Evolutionary conservation across 1,140 invertebrate genomes (phyloP), one percentile per base, ranked within the genome.

Genomic region (Arion vulgaris): DNA sequence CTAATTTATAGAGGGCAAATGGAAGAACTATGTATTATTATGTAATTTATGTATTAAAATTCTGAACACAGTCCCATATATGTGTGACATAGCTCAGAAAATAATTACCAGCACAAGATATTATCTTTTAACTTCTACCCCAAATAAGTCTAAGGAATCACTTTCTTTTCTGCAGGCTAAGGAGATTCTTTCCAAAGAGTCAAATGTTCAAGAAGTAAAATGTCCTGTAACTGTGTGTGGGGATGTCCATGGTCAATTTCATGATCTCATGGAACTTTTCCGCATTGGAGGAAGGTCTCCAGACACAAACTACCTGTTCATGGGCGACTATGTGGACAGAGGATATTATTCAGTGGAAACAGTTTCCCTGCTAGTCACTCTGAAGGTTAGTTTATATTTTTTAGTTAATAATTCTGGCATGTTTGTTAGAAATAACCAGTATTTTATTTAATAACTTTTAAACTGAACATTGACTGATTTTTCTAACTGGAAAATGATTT

Each of bases 341-440:
- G 98, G 98, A 71, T 99, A 99, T 93, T 99, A 99, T 94, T 99
- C 98, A 83, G 98, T 99, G 73, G 98, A 99, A 94, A 99, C 98
- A 78, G 98, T 99, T 87, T 98, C 98, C 87, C 94, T 99, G 90
- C 95, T 99, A 90, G 98, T 99, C 89, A 97, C 98, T 78, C 94
- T 99, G 57, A 99, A 99, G 95, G 97, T 98, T 92, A 90, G 90
- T 88, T 38, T 32, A 41, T 76, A 45, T n/a, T n/a, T n/a, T n/a
- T n/a, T n/a, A n/a, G 34, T 11, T 38, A 38, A 39, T 74, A 19
- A 11, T 74, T 39, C 41, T 36, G n/a, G n/a, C n/a, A n/a, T n/a
- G n/a, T n/a, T n/a, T n/a, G n/a, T n/a, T n/a, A n/a, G n/a, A n/a
- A n/a, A n/a, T n/a, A n/a, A n/a, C n/a, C n/a, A n/a, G n/a, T n/a